These are phyloP conservation scores for Nephotettix cincticeps DNA, from an alignment of 1,140 invertebrate species.

Conservation along the genomic window DNA sequence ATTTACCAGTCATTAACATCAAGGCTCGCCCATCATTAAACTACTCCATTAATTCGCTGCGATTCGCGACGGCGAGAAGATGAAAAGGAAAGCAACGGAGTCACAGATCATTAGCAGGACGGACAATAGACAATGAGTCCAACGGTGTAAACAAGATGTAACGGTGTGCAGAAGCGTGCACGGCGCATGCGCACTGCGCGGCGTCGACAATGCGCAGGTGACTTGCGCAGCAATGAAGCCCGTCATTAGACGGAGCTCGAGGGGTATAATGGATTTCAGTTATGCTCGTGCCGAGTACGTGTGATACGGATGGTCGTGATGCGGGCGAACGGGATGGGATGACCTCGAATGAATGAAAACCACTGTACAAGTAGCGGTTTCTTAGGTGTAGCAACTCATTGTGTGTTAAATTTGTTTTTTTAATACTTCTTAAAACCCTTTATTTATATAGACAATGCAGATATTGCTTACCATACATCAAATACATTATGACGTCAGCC, in stretches of 20 bases:
- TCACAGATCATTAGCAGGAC: neutral
- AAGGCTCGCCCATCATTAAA: neutral
- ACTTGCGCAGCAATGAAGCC: neutral
- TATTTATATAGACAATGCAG: no score
- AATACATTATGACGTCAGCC: no score
- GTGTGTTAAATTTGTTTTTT: neutral
- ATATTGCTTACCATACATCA: no score
- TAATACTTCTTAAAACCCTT: no score
- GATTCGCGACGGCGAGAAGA: neutral
- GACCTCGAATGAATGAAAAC: neutral
- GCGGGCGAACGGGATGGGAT: neutral
- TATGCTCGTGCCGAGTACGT: neutral
- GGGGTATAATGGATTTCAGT: slow-evolving; percentile 2
- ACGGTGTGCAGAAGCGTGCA: neutral
- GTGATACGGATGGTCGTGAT: neutral
- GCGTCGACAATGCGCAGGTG: neutral
- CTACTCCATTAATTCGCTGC: neutral
- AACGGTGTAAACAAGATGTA: slow-evolving; percentile 12
- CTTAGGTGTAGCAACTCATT: neutral
- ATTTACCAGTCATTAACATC: no score
- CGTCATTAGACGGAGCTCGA: neutral
- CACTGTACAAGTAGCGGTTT: neutral
- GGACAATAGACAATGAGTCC: slow-evolving; percentile 1
- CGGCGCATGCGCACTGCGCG: neutral
- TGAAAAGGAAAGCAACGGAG: neutral